These are phyloP conservation scores for Ephydatia muelleri DNA, from an alignment of 37 sponge, comb jelly and placozoan genomes.

Conservation along the genomic window DNA sequence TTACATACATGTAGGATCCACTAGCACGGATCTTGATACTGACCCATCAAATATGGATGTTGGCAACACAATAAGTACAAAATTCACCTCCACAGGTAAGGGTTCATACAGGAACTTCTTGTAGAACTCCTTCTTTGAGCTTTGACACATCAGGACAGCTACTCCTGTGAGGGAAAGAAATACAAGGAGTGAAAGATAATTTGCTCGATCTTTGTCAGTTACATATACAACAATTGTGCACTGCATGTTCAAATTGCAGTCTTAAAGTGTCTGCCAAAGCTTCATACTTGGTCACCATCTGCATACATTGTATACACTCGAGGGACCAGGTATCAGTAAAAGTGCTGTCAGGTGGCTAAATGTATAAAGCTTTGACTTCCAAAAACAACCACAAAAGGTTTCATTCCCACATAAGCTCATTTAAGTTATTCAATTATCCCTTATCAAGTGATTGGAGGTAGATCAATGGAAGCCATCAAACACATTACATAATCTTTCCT, in stretches of 20 bases:
- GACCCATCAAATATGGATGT: not conserved
- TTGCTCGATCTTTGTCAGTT: too few relatives aligned
- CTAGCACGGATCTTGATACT: not conserved
- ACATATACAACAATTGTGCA: too few relatives aligned
- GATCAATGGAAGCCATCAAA: too few relatives aligned
- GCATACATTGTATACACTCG: too few relatives aligned
- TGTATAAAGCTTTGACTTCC: not conserved
- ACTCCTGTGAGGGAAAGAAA: conserved; percentile 30
- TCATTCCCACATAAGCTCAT: too few relatives aligned
- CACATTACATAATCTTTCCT: too few relatives aligned
- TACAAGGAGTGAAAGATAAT: not conserved
- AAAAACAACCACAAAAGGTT: too few relatives aligned
- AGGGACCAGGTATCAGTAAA: not conserved
- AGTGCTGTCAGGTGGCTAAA: not conserved
- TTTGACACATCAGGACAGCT: conserved; percentile 96
- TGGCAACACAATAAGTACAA: not conserved
- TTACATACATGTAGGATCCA: not conserved
- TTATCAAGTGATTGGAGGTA: too few relatives aligned
- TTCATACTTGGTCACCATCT: too few relatives aligned
- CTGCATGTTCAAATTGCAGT: too few relatives aligned
- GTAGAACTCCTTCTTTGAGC: conserved; percentile 97
- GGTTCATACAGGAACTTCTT: conserved; percentile 99
- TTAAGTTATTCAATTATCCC: too few relatives aligned
- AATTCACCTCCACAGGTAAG: conserved; percentile 92
- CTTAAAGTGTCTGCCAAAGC: too few relatives aligned